Conservation (phyloP, 2,888 invertebrate species). For the Chrysotoxum bicinctum region DNA sequence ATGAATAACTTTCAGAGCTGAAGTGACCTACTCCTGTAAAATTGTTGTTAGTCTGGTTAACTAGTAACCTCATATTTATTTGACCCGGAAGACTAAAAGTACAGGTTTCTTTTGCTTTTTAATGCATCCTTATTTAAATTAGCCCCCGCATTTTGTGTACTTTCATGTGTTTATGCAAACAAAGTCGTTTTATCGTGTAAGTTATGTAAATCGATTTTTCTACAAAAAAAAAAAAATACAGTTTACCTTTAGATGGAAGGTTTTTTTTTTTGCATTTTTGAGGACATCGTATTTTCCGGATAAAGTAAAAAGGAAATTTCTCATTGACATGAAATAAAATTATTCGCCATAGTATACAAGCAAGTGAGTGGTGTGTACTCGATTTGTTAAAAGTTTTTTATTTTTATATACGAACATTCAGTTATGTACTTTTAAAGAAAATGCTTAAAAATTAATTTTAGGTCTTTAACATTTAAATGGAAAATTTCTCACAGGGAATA, state of each 20-base stretch:
- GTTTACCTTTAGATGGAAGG: constrained; percentile 20
- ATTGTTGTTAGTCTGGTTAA: background rate
- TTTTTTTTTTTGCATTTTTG: background rate
- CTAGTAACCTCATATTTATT: constrained; percentile 11
- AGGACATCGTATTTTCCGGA: constrained; percentile 1
- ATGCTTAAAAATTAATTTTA: background rate
- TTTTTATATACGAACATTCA: too few species aligned
- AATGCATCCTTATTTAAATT: constrained; percentile 28
- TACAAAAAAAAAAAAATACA: background rate
- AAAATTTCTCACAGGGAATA: too few species aligned
- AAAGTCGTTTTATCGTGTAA: background rate
- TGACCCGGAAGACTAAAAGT: constrained; percentile 28
- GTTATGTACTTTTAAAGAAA: background rate
- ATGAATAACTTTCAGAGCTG: constrained; percentile 6
- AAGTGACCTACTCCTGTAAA: constrained; percentile 42
- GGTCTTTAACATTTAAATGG: too few species aligned
- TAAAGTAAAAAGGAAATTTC: background rate
- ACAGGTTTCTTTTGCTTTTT: background rate
- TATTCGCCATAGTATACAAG: background rate
- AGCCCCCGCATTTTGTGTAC: background rate
- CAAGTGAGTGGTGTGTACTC: background rate
- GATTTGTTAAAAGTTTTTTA: background rate
- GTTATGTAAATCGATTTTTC: constrained; percentile 51
- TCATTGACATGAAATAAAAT: constrained; percentile 15
- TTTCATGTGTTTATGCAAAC: background rate